Percentiles rank a stretch among this genome's conserved stretches.
Evolutionary conservation across 2,113 vertebrate genomes (phyloP).

Genomic region (Ceyx melanurus): DNA sequence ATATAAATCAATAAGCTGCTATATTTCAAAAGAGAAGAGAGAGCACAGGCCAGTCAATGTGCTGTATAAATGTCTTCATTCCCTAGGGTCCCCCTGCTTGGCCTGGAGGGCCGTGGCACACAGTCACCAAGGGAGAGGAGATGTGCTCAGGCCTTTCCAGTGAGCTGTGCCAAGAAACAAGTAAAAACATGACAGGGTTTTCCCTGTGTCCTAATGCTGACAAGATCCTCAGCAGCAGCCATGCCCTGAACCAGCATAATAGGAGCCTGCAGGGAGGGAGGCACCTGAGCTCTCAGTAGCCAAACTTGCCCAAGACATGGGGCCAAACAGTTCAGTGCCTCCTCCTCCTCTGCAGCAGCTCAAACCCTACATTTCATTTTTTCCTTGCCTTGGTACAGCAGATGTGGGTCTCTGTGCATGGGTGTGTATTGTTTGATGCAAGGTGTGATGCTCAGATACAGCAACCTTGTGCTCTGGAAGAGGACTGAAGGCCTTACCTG

Average conservation of each 20-base stretch:
- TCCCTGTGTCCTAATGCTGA: background rate
- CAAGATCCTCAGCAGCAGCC: background rate
- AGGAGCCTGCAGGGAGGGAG: background rate
- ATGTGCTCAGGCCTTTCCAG: background rate
- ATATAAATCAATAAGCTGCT: slow-evolving; percentile 66
- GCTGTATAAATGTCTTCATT: slow-evolving; percentile 39
- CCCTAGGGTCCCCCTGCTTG: background rate
- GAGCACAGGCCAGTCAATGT: background rate
- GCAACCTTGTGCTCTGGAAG: too few species aligned
- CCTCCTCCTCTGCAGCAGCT: background rate
- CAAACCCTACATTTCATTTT: fast-evolving
- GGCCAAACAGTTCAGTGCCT: too few species aligned
- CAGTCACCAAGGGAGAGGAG: background rate
- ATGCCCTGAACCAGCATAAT: fast-evolving
- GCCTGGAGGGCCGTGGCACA: background rate
- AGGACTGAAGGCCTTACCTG: background rate
- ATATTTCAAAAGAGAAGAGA: slow-evolving; percentile 36
- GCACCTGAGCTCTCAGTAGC: fast-evolving
- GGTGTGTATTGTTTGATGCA: fast-evolving
- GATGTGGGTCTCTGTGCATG: background rate
- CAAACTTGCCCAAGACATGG: fast-evolving
- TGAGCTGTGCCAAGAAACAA: background rate
- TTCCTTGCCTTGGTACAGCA: fast-evolving
- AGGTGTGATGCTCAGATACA: background rate
- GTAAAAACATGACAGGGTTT: background rate